A percentile compares a stretch with the other conserved stretches of the same genome.
Evolutionary conservation across 2,888 invertebrate species (phyloP).

Genomic region (Fabriciana adippe): DNA sequence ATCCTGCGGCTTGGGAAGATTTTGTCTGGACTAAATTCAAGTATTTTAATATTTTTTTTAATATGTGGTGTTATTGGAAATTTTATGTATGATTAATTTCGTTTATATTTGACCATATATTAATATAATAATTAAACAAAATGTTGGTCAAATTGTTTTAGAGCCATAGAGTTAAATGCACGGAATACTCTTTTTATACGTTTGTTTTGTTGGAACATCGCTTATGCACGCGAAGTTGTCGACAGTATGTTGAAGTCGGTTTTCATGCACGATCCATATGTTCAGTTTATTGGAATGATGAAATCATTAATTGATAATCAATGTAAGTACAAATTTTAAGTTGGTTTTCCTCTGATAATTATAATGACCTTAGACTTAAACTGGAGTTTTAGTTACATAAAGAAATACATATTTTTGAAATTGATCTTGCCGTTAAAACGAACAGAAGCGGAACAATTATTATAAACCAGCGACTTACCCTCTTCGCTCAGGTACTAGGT

Average conservation of each 20-base stretch:
- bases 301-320: constrained; percentile 69
- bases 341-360: no score
- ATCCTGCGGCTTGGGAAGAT: constrained; percentile 80
- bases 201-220: constrained; percentile 78
- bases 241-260: constrained; percentile 68
- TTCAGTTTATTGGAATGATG: constrained; percentile 77
- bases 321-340: constrained; percentile 47
- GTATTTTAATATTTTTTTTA: constrained; percentile 50
- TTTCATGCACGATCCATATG: constrained; percentile 76
- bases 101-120: not conserved
- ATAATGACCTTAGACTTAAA: no score
- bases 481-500: no score
- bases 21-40: constrained; percentile 82
- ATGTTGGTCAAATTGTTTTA: constrained; percentile 42
- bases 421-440: no score
- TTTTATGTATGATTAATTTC: not conserved
- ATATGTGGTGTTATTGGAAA: not conserved
- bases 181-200: constrained; percentile 84
- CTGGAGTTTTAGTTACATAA: no score
- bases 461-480: no score
- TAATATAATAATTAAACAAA: not conserved
- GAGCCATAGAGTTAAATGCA: constrained; percentile 68
- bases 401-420: no score
- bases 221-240: constrained; percentile 58
- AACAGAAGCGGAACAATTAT: no score